Evolutionary conservation across 2,888 invertebrate species (phyloP), one percentile per base, ranked within the genome.

Genomic region (Isotomurus palustris): DNA sequence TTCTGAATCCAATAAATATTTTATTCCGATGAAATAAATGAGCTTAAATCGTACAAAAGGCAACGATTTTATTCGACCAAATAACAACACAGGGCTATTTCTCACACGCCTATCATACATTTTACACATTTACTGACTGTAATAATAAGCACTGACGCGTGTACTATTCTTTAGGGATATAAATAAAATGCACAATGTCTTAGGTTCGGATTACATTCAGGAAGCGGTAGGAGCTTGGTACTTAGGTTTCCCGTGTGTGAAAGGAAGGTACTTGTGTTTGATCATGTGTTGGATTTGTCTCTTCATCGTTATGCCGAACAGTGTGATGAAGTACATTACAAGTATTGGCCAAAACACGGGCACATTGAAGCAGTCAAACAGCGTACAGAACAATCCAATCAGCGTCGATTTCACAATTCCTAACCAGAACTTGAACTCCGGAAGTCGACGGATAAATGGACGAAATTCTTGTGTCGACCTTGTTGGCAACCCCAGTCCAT

Each of bases 271-370:
- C 78, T 91, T 87, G 79, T 97, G 99, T 80, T 92, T 95, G 75
- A 99, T 88, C 99, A 99, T 99, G 81, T 99, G 99, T 94, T 89
- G 96, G 73, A 99, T 99, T 82, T 99, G 99, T 74, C 96, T 85
- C 80, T 97, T 99, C 97, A 99, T 97, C 58, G 99, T 99, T 75
- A 99, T 91, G 78, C 92, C 90, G 79, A 97, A 92, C 71, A 99
- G 80, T 58, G 96, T 93, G 75, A 99, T 90, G 79, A 99, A 99
- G 80, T 99, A 99, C 90, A 99, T 92, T 73, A 99, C 95, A 76
- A 99, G 83, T 73, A 99, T 99, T 60, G 99, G 99, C 99, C 99
- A 99, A 79, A 99, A 99, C 73, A 99, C 99, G 75, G 99, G 99
- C 77, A 99, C 88, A 81, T 99, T 95, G 78, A 97, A 94, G 72